phyloP scores from a whole-genome alignment of 2,888 invertebrate genomes.

The Cenopis cana region DNA sequence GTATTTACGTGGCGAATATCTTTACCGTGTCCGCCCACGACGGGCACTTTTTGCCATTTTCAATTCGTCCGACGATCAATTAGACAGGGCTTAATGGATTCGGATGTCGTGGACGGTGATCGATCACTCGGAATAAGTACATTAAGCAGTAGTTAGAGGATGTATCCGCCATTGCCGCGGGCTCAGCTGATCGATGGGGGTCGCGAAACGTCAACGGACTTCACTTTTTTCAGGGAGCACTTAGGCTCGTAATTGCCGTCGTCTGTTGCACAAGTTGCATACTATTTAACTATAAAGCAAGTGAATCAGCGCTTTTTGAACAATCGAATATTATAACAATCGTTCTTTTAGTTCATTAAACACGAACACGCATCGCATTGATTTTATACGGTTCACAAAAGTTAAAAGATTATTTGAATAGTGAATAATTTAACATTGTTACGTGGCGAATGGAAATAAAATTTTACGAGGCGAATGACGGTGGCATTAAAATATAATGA shows the following conservation, averaged over 20 bases:
- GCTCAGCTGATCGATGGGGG: conserved; percentile 68
- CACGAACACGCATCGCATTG: conserved; percentile 45
- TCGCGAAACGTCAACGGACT: conserved; percentile 47
- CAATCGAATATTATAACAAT: conserved; percentile 44
- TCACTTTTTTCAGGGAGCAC: conserved; percentile 47
- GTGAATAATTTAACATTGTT: conserved; percentile 53
- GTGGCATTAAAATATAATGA: conserved; percentile 56
- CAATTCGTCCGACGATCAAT: conserved; percentile 78
- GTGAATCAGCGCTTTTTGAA: not conserved
- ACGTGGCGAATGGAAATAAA: conserved; percentile 56
- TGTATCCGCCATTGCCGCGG: conserved; percentile 58
- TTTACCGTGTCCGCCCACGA: conserved; percentile 33
- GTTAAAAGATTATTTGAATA: conserved; percentile 53
- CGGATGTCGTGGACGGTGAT: conserved; percentile 74
- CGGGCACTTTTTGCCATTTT: conserved; percentile 74
- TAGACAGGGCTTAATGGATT: conserved; percentile 81
- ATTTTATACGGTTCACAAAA: conserved; percentile 55
- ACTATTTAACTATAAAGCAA: conserved; percentile 9
- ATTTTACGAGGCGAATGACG: conserved; percentile 53
- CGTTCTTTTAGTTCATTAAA: conserved; percentile 35
- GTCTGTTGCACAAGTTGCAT: conserved; percentile 12
- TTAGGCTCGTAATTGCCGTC: conserved; percentile 40
- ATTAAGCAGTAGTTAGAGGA: conserved; percentile 74
- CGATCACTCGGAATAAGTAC: conserved; percentile 77
- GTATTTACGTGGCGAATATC: conserved; percentile 42